A percentile compares a stretch with the other conserved stretches of the same genome.
These are phyloP conservation scores for Aplochiton taeniatus DNA, from an alignment of 2,797 vertebrate genomes.

Conservation along the genomic window DNA sequence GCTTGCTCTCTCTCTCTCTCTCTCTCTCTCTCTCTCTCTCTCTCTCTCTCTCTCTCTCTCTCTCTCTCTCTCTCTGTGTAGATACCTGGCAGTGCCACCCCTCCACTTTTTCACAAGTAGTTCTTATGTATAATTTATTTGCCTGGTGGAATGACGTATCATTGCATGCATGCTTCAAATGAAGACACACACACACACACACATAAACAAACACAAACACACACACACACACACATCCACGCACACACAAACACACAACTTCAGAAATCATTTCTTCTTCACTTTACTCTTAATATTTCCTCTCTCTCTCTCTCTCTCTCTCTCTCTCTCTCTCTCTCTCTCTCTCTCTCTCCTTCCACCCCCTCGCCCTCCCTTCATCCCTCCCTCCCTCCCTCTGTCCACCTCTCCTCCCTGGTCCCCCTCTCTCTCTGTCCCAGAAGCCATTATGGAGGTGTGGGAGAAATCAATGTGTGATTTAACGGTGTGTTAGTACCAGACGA, in stretches of 20 bases:
- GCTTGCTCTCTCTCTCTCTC: constrained; percentile 11
- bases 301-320: not conserved
- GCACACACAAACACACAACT: not conserved
- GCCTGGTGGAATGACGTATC: too few relatives aligned
- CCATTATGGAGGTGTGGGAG: too few relatives aligned
- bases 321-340: not conserved
- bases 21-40: constrained; percentile 13
- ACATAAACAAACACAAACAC: not conserved
- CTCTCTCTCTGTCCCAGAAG: not conserved
- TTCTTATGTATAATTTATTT: too few relatives aligned
- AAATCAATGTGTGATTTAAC: too few relatives aligned
- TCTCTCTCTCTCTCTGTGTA: not conserved
- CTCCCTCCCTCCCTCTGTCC: not conserved
- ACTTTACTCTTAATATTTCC: not conserved
- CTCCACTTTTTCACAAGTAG: too few relatives aligned
- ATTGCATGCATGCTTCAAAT: not conserved
- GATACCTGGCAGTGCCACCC: too few relatives aligned
- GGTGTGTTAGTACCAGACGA: too few relatives aligned
- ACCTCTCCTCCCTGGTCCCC: too few relatives aligned
- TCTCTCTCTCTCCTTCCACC: too few relatives aligned
- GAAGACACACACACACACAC: constrained; percentile 1
- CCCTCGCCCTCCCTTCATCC: too few relatives aligned
- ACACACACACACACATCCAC: constrained; percentile 4
- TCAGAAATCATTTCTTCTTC: too few relatives aligned
- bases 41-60: not conserved